A percentile compares a stretch with the other conserved stretches of the same genome.
phyloP scores from a whole-genome alignment of 2,113 vertebrate species.

The Boulengeromyrus knoepffleri region DNA sequence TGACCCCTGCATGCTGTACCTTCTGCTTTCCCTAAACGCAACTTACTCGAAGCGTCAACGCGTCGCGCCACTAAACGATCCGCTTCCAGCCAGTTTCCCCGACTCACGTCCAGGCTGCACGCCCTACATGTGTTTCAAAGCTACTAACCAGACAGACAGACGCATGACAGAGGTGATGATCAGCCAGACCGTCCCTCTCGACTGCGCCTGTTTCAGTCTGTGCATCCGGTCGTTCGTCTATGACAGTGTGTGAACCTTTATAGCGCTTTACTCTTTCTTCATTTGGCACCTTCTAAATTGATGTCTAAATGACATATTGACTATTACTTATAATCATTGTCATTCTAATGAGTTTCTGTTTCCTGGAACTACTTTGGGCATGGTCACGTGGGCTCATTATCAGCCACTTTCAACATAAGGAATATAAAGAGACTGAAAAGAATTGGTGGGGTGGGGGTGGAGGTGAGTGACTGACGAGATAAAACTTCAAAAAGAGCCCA shows the following conservation, averaged over 20 bases:
- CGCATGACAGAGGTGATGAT: constrained; percentile 62
- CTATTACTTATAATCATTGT: constrained; percentile 34
- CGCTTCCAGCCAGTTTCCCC: constrained; percentile 75
- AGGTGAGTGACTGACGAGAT: background rate
- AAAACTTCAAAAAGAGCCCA: constrained; percentile 35
- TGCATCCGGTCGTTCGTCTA: constrained; percentile 81
- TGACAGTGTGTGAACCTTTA: constrained; percentile 74
- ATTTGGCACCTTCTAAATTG: constrained; percentile 59
- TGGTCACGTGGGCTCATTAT: constrained; percentile 40
- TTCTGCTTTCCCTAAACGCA: constrained; percentile 99
- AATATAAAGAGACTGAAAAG: background rate
- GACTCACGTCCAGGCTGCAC: constrained; percentile 92
- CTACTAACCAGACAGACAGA: constrained; percentile 62
- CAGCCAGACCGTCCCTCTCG: constrained; percentile 58
- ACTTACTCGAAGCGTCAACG: constrained; percentile 98
- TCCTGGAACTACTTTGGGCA: constrained; percentile 70
- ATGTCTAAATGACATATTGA: constrained; percentile 46
- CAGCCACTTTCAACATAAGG: background rate
- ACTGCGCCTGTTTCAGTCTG: constrained; percentile 65
- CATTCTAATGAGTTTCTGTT: constrained; percentile 54
- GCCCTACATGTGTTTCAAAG: constrained; percentile 67
- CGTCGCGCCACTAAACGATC: constrained; percentile 71
- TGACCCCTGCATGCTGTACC: constrained; percentile 72
- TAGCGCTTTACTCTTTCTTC: constrained; percentile 74
- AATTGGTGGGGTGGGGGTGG: background rate